Base-by-base conservation (phyloP, 2,797 vertebrate species). In the Molossus alvarezi region DNA sequence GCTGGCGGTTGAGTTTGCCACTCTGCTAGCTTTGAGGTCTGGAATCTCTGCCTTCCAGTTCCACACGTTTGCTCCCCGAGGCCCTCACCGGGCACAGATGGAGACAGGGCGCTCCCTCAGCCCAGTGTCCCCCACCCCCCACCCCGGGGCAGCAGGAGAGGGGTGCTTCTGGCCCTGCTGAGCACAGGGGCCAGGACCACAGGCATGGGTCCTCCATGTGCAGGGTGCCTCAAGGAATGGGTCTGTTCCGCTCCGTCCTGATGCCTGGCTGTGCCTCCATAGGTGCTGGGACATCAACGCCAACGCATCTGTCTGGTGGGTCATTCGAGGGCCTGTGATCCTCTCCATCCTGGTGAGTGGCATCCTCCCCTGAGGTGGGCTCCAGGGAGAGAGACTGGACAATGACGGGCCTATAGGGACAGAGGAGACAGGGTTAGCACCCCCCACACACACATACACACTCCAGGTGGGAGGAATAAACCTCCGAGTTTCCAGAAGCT, bases 201-300 rank as follows among this genome's bases (percentile, higher is more conserved):
- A 53, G 2, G 37, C 0, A 0, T 10, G 14, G 37, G 51, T 20
- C 72, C 23, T 79, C 86, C 33, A 9, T 17, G 15, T 0, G 14
- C 41, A 85, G 48, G 72, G n/a, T 23, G 45, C 23, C 18, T 76
- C 41, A 7, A 51, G 71, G 53, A 87, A 21, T 1, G 0, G 10
- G 3, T 29, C 67, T 58, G 55, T 62, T 58, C 20, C 15, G 3
- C 51, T 23, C 71, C 67, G 27, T 58, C 37, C 53, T 0, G 17
- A 13, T 51, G 14, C 45, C 91, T 71, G 58, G 41, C 27, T 65
- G 21, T 79, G 18, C n/a, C 17, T 92, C 53, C 90, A 53, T 97
- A 99, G 99, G 88, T 99, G 99, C 94, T 99, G 99, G 99, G 99
- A 99, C 97, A 99, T 99, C 85, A 99, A 99, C 55, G 94, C 93